Conservation (phyloP, 2,113 vertebrate genomes). For the Psilopsiagon aurifrons region DNA sequence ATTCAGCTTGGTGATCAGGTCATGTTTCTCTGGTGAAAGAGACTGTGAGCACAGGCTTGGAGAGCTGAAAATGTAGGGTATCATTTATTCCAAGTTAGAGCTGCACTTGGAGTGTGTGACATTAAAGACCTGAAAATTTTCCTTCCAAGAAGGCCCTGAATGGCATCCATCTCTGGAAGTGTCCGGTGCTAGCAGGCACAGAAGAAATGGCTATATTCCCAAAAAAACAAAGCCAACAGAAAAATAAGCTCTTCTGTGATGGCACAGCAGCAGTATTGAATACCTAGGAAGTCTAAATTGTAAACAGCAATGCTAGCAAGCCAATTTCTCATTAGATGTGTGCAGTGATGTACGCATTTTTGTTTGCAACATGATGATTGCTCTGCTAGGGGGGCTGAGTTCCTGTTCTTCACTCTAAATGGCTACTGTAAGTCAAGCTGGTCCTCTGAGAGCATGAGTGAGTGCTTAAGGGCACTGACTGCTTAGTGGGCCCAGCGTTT, state of each 20-base stretch:
- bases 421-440: background rate
- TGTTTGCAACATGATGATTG: background rate
- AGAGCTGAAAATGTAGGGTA: background rate
- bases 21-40: background rate
- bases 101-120: background rate
- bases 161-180: background rate
- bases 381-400: background rate
- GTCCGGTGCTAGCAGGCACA: background rate
- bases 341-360: background rate
- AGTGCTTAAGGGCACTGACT: background rate
- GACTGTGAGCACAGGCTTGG: background rate
- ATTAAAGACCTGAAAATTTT: background rate
- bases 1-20: background rate
- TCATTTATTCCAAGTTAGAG: background rate
- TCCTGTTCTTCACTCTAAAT: background rate
- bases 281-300: background rate
- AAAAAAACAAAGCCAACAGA: background rate
- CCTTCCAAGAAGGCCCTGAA: background rate
- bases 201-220: background rate
- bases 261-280: background rate
- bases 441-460: background rate
- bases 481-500: rapidly evolving
- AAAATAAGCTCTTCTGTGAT: background rate
- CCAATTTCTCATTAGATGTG: background rate
- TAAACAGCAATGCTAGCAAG: background rate